Conservation (phyloP, 2,113 vertebrate species). For the Callochromis pleurospilus region DNA sequence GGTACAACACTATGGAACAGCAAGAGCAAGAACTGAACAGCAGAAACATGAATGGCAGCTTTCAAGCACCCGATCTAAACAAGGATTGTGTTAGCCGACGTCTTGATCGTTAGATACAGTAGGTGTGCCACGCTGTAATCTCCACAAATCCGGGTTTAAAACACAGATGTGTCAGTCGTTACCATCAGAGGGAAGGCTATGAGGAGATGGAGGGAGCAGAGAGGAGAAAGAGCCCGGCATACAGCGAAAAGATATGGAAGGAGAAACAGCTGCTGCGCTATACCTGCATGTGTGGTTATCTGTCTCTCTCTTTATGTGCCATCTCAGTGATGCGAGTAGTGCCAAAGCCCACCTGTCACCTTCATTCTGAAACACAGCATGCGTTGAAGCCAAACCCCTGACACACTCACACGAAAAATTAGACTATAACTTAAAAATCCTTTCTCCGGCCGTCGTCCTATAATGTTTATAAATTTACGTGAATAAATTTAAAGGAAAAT, state of each 20-base stretch:
- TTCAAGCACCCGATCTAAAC: background rate
- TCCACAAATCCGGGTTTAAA: background rate
- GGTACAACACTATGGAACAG: background rate
- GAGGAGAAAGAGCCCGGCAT: background rate
- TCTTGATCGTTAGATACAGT: background rate
- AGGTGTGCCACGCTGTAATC: background rate
- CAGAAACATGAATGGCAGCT: background rate
- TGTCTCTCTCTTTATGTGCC: background rate
- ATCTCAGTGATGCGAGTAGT: slow-evolving; percentile 17
- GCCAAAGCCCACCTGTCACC: slow-evolving; percentile 24
- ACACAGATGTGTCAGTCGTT: slow-evolving; percentile 11
- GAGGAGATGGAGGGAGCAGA: background rate
- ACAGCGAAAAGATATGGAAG: background rate
- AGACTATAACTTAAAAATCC: background rate
- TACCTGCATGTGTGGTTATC: background rate
- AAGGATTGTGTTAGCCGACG: background rate
- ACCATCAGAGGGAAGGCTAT: background rate
- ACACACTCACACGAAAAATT: background rate
- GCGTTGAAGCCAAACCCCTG: background rate
- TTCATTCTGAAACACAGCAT: slow-evolving; percentile 17
- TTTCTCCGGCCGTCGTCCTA: background rate
- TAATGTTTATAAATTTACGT: background rate
- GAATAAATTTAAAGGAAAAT: background rate
- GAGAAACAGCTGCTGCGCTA: background rate
- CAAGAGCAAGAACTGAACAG: background rate